Base-by-base conservation (phyloP, 2,113 vertebrate species). In the Fulica atra region DNA sequence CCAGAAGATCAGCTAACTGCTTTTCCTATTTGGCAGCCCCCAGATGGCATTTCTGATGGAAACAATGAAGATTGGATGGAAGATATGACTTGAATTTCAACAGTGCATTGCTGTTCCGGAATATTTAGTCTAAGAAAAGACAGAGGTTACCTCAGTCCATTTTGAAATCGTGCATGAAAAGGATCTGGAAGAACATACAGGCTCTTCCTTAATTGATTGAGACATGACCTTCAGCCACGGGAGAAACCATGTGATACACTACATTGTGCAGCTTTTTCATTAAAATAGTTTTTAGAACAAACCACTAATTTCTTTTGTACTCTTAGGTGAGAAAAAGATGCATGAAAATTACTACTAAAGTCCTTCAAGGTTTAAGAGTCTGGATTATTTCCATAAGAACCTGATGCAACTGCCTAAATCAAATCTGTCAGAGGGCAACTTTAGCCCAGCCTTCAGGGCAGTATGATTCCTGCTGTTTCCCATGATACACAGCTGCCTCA, bases 21-120 rank as follows among this genome's bases (percentile, higher is more conserved):
- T 91, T 91, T 36, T 93, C 54, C 77, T 93, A 28, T 90, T 77
- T 71, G 81, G 44, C 77, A 76, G 69, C 56, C 66, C 73, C 51
- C 56, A 95, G 87, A 96, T 60, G 93, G 60, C 3, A 24, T 81
- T 97, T 96, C 78, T 97, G 76, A 95, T 48, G 85, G 81, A 89
- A 90, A 79, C 31, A 50, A 24, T 38, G 83, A 78, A 96, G 83
- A 80, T 71, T 73, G 14, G 16, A 38, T 84, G 48, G 60, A 76
- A 57, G 69, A 63, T 83, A 44, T 12, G 48, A 80, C 61, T 80
- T 35, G 91, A 96, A 96, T 97, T 92, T 96, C 68, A 97, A 92
- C 59, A 88, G 16, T 26, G 65, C 31, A 4, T 23, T 51, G 26
- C 23, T 53, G 16, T 33, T 79, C 24, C 31, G 23, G 56, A 29